Conservation (phyloP, 2,113 vertebrate species). For the Perca fluviatilis region DNA sequence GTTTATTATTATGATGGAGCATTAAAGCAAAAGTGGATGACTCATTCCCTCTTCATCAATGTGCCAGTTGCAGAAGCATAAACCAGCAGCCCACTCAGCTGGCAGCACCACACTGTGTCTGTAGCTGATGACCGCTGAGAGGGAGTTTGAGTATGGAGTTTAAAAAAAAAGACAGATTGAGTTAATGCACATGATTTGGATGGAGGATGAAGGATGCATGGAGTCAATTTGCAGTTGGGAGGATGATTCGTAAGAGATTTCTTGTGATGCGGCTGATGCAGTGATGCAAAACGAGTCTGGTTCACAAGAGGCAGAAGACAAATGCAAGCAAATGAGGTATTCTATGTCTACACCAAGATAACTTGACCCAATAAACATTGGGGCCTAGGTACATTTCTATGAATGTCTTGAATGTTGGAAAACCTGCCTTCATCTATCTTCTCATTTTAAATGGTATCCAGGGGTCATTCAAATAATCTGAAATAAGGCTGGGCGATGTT, state of each 20-base stretch:
- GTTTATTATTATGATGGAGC: background rate
- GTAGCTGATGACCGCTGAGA: background rate
- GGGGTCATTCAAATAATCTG: no score
- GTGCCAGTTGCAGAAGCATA: slow-evolving; percentile 8
- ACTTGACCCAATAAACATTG: background rate
- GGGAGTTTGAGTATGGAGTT: background rate
- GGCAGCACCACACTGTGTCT: slow-evolving; percentile 2
- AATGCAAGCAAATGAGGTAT: background rate
- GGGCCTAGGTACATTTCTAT: background rate
- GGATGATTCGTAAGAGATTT: background rate
- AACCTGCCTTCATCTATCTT: no score
- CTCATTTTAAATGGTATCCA: no score
- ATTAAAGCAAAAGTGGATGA: slow-evolving; percentile 8
- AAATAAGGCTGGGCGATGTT: no score
- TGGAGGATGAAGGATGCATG: background rate
- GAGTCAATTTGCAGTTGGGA: background rate
- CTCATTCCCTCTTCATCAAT: slow-evolving; percentile 5
- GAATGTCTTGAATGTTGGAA: no score
- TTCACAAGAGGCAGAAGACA: background rate
- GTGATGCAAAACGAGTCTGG: background rate
- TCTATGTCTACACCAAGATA: background rate
- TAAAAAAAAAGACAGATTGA: background rate
- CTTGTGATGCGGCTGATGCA: background rate
- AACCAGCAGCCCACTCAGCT: slow-evolving; percentile 19
- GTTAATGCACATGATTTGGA: background rate